Evolutionary conservation across 2,888 invertebrate genomes (phyloP), one percentile per base, ranked within the genome.

Genomic region (Lepidocyrtoides sp.): DNA sequence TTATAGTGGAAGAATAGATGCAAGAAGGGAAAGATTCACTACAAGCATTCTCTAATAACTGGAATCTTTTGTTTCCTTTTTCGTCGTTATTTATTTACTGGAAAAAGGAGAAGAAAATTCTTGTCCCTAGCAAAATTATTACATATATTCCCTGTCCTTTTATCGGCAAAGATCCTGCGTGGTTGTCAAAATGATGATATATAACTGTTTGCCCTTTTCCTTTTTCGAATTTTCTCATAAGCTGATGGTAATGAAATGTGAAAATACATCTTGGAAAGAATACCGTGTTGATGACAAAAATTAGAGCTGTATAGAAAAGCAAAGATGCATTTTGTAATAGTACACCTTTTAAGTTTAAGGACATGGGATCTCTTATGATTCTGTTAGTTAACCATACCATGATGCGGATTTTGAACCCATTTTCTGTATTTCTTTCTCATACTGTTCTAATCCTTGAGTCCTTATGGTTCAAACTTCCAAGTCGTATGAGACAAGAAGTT

Each of bases 141-240:
- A n/a, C 23, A 5, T 32, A 41, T 17, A 1, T 44, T 20, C 72
- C 72, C 44, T 54, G 51, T 79, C 29, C 72, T 48, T 26, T 79
- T 79, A 2, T 17, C 54, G 54, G 32, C 54, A 54, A 79, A 54
- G 54, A 1, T 32, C 26, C 29, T 32, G 54, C 32, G 29, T 54
- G n/a, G n/a, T 79, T 79, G 79, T 79, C 79, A 79, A 79, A 79
- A 79, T 32, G 32, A 79, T 79, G 79, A 79, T 79, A 79, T 79
- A 79, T 79, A 79, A 79, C 51, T 36, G 14, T 32, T 29, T 54
- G 51, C 44, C 51, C 17, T 79, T 79, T 51, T 54, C 77, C 12
- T 77, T 77, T 79, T 23, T n/a, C 51, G 51, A 32, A 26, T 0
- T 54, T 54, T 79, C 79, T n/a, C 79, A 79, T 32, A 79, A 79